Percentiles rank a stretch among this genome's conserved stretches.
Evolutionary conservation across 2,113 vertebrate genomes (phyloP).

Genomic region (Pontoporia blainvillei): DNA sequence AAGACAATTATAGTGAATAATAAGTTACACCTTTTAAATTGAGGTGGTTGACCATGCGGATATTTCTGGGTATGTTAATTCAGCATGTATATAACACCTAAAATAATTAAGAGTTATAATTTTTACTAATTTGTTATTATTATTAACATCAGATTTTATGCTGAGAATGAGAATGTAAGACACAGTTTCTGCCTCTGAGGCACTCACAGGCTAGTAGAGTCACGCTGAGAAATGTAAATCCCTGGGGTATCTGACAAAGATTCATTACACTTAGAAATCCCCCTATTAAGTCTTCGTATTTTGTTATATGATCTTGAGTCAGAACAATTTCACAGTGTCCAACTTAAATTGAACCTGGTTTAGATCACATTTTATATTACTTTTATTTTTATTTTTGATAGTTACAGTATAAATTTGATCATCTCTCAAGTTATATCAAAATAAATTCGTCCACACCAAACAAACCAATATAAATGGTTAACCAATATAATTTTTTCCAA

Average conservation of each 20-base stretch:
- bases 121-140: conserved; percentile 14
- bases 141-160: not conserved
- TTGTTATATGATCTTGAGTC: not conserved
- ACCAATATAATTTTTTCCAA: not conserved
- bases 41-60: not conserved
- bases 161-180: conserved; percentile 16
- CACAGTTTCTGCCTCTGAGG: conserved; percentile 16
- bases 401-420: not conserved
- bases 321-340: not conserved
- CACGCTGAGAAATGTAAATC: not conserved
- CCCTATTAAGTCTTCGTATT: not conserved
- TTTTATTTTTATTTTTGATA: not conserved
- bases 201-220: not conserved
- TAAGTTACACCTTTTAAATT: not conserved
- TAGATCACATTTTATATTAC: not conserved
- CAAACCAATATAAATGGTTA: not conserved
- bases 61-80: not conserved
- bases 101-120: conserved; percentile 4
- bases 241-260: not conserved
- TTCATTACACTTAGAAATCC: not conserved
- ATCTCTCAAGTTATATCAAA: not conserved
- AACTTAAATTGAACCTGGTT: not conserved
- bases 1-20: not conserved
- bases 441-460: not conserved
- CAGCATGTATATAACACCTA: not conserved